phyloP scores from a whole-genome alignment of 2,113 vertebrate species.

The Zosterops japonicus region DNA sequence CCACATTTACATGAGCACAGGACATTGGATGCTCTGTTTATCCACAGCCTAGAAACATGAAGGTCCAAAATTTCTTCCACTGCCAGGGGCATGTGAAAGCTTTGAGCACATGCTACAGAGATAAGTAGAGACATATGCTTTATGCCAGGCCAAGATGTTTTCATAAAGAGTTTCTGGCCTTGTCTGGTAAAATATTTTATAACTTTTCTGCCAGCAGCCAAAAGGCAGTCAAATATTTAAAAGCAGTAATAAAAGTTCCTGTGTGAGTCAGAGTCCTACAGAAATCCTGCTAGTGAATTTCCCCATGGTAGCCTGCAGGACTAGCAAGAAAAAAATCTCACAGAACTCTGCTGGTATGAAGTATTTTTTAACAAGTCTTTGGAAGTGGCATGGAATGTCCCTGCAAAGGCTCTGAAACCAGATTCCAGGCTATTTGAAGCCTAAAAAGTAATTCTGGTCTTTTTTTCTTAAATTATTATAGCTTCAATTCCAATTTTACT shows the following conservation, averaged over 20 bases:
- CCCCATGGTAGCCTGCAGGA: slow-evolving; percentile 22
- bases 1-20: neutral
- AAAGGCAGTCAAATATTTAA: slow-evolving; percentile 47
- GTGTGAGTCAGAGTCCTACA: neutral
- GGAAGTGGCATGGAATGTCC: neutral
- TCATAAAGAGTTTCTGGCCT: slow-evolving; percentile 42
- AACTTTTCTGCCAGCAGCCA: slow-evolving; percentile 24
- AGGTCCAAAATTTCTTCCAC: slow-evolving; percentile 19
- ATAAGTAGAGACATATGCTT: slow-evolving; percentile 43
- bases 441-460: neutral
- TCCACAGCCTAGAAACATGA: neutral
- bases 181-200: slow-evolving; percentile 58
- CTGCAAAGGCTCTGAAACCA: neutral
- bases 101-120: slow-evolving; percentile 17
- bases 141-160: slow-evolving; percentile 2
- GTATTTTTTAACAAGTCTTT: slow-evolving; percentile 10
- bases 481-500: neutral
- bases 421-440: neutral
- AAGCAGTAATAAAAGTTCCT: slow-evolving; percentile 47
- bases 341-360: neutral
- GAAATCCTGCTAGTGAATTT: slow-evolving; percentile 27
- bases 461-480: neutral
- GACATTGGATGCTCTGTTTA: slow-evolving; percentile 26
- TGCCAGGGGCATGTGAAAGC: slow-evolving; percentile 18
- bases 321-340: neutral